These are phyloP conservation scores for Bolborhynchus lineola DNA, from an alignment of 2,113 vertebrate species.

Conservation along the genomic window DNA sequence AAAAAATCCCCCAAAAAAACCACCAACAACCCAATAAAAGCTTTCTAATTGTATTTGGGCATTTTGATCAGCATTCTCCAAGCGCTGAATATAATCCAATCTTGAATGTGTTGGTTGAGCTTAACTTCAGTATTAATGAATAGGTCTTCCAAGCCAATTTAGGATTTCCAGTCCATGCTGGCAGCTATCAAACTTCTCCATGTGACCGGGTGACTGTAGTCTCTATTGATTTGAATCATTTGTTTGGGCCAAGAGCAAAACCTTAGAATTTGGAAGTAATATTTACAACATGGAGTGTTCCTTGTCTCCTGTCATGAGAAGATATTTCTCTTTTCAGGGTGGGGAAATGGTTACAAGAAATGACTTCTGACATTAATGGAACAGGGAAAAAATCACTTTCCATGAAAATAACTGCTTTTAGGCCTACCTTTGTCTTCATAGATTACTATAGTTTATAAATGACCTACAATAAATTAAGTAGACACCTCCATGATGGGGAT, in stretches of 20 bases:
- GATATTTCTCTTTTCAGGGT: conserved; percentile 25
- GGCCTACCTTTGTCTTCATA: conserved; percentile 51
- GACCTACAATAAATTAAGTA: conserved; percentile 61
- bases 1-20: too few relatives aligned
- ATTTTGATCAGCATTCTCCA: background rate
- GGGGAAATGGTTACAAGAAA: conserved; percentile 46
- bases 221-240: background rate
- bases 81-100: background rate
- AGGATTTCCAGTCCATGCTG: background rate
- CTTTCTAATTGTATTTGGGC: background rate
- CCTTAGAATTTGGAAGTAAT: conserved; percentile 16
- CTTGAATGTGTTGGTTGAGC: background rate
- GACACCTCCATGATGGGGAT: background rate
- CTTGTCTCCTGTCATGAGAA: conserved; percentile 22
- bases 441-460: conserved; percentile 58
- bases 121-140: background rate
- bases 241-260: background rate
- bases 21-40: background rate
- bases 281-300: background rate
- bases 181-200: background rate
- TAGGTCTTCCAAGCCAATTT: background rate
- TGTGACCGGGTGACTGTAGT: background rate
- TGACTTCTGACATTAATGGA: conserved; percentile 60
- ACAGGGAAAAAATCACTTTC: conserved; percentile 38
- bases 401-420: conserved; percentile 62